Base-by-base conservation (phyloP, 2,888 invertebrate genomes). In the Ptychoptera contaminata region DNA sequence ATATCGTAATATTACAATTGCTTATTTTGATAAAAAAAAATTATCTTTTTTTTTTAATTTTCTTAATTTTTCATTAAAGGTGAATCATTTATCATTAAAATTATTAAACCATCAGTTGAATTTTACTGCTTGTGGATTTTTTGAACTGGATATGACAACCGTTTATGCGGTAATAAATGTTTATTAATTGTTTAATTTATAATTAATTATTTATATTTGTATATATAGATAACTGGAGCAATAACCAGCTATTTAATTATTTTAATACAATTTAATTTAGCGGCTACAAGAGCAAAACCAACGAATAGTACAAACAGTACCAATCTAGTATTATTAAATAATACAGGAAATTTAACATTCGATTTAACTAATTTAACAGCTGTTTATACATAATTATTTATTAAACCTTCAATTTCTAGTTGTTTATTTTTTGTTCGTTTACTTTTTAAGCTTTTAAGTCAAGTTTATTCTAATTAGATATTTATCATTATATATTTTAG, bases 71-170 rank as follows among this genome's bases (percentile, higher is more conserved):
- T 7, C 2, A 7, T 32, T 23, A 23, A 4, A 60, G 59, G 54
- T 59, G 1, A 66, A 66, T 53, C 66, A 66, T 50, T 54, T 66
- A 37, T 66, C 65, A 2, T 50, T 66, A 32, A 66, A 66, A 46
- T 47, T 66, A 43, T 54, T 66, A 6, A 66, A 65, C 51, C 65
- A 66, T 51, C 57, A 60, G 1, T 57, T 64, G 5, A 61, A 64
- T 48, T 65, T 66, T 50, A 61, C 64, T 1, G 65, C 66, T n/a
- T 63, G 65, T 47, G 65, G 65, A 10, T 66, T 65, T 47, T 66
- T 66, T 39, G 61, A 63, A 2, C 48, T 66, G 44, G 63, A 66
- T 47, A 66, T 66, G 65, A 63, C 63, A 47, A 66, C 66, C 1
- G 49, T 66, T 14, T 66, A 65, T 49, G 62, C 63, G 8, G 64